Evolutionary conservation across 2,113 vertebrate species (phyloP).

Genomic region (Sinocyclocheilus rhinocerous): DNA sequence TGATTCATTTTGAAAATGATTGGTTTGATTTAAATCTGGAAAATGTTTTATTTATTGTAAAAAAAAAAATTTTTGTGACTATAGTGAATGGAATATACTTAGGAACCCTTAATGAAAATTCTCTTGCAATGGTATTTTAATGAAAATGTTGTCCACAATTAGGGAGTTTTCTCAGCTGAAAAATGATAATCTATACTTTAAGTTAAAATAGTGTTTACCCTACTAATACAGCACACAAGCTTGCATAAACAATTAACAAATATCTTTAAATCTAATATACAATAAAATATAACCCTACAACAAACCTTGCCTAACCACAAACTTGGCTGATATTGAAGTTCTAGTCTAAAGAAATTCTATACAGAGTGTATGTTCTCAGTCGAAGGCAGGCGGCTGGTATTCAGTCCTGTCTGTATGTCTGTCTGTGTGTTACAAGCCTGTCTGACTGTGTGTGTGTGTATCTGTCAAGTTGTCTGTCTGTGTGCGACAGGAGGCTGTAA

Average conservation of each 20-base stretch:
- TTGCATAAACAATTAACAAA: not conserved
- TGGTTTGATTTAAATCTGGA: not conserved
- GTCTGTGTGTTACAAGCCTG: slow-evolving; percentile 17
- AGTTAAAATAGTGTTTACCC: not conserved
- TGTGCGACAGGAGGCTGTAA: slow-evolving; percentile 48
- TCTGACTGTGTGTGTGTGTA: slow-evolving; percentile 27
- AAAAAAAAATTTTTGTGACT: not conserved
- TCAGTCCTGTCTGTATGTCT: slow-evolving; percentile 33
- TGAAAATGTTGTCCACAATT: not conserved
- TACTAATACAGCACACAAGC: not conserved
- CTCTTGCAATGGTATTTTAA: not conserved
- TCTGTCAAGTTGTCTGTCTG: slow-evolving; percentile 33
- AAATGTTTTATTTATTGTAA: not conserved
- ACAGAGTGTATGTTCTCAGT: not conserved
- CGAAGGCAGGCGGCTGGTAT: slow-evolving; percentile 21
- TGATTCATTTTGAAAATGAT: not conserved
- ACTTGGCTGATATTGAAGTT: not conserved
- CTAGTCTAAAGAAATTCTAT: not conserved
- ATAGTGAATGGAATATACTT: not conserved
- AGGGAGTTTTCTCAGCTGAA: not conserved
- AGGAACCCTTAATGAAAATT: not conserved
- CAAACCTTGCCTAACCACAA: not conserved
- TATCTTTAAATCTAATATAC: not conserved
- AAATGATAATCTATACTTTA: not conserved
- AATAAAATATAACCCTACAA: not conserved